Percentiles rank a stretch among this genome's conserved stretches.
phyloP scores from a whole-genome alignment of 2,888 invertebrate species.

The Hemithea aestivaria region DNA sequence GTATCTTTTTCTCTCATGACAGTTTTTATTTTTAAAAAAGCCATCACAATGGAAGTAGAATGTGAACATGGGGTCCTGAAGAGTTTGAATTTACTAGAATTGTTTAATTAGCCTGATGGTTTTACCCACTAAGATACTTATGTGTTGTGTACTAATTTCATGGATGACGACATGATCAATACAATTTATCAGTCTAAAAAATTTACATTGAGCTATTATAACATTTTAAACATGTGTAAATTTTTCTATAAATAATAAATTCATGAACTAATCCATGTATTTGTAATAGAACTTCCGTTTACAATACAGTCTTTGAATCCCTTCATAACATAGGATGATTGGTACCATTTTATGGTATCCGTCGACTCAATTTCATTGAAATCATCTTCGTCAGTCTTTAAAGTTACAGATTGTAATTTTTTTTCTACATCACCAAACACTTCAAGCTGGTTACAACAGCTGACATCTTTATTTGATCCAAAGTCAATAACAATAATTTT shows the following conservation, averaged over 20 bases:
- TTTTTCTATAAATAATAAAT: slow-evolving; percentile 21
- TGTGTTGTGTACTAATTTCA: no score
- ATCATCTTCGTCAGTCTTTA: slow-evolving; percentile 36
- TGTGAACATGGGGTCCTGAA: no score
- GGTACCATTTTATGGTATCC: slow-evolving; percentile 67
- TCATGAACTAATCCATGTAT: slow-evolving; percentile 63
- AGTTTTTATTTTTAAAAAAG: no score
- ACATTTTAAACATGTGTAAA: slow-evolving; percentile 32
- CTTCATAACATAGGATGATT: slow-evolving; percentile 75
- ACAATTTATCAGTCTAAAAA: slow-evolving; percentile 8
- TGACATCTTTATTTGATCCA: slow-evolving; percentile 41
- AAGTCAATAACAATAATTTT: slow-evolving; percentile 62
- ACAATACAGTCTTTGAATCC: slow-evolving; percentile 79
- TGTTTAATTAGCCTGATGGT: no score
- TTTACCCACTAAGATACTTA: no score
- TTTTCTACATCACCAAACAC: slow-evolving; percentile 60
- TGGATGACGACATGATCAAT: no score
- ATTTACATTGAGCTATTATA: slow-evolving; percentile 2
- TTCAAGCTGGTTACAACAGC: slow-evolving; percentile 62
- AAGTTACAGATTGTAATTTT: slow-evolving; percentile 24
- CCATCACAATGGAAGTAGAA: no score
- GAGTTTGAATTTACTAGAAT: no score
- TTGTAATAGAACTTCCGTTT: slow-evolving; percentile 75
- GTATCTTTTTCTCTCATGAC: no score
- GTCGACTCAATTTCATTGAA: slow-evolving; percentile 59